These are phyloP conservation scores for Amblyjoppa fuscipennis DNA, from an alignment of 2,888 invertebrate genomes.

Conservation along the genomic window DNA sequence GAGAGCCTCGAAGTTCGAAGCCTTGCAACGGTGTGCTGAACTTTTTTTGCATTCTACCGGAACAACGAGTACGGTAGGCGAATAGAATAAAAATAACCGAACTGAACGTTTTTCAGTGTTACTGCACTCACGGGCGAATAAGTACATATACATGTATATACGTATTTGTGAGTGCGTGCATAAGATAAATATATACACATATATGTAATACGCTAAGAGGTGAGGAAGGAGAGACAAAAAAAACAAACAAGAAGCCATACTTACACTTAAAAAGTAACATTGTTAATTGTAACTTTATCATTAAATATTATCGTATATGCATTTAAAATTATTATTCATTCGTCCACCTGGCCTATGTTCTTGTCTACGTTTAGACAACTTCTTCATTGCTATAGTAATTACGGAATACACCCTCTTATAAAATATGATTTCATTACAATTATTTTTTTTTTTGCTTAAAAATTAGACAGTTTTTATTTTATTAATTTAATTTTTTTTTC, in stretches of 20 bases:
- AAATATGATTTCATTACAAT: constrained; percentile 82
- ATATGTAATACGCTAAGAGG: constrained; percentile 73
- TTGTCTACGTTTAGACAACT: constrained; percentile 60
- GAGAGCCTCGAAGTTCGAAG: constrained; percentile 11
- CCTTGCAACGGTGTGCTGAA: constrained; percentile 34
- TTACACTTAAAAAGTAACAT: constrained; percentile 82
- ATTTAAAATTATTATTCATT: constrained; percentile 77
- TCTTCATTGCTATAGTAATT: constrained; percentile 75
- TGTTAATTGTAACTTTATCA: constrained; percentile 76
- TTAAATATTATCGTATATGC: constrained; percentile 77
- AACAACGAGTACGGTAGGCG: constrained; percentile 26
- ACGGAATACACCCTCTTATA: constrained; percentile 81
- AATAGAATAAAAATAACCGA: constrained; percentile 30
- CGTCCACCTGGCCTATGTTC: constrained; percentile 77
- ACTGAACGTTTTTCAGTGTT: constrained; percentile 33
- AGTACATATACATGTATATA: constrained; percentile 75
- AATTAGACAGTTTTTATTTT: constrained; percentile 74
- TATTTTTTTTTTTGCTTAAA: constrained; percentile 75
- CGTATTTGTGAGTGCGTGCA: constrained; percentile 72
- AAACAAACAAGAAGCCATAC: constrained; percentile 72
- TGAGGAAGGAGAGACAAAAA: constrained; percentile 41
- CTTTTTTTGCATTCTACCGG: constrained; percentile 15
- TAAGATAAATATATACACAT: constrained; percentile 79
- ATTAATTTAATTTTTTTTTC: constrained; percentile 44
- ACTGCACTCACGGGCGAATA: constrained; percentile 70